Conservation (phyloP, 2,888 invertebrate genomes). For the Pachliopta kotzebuea region DNA sequence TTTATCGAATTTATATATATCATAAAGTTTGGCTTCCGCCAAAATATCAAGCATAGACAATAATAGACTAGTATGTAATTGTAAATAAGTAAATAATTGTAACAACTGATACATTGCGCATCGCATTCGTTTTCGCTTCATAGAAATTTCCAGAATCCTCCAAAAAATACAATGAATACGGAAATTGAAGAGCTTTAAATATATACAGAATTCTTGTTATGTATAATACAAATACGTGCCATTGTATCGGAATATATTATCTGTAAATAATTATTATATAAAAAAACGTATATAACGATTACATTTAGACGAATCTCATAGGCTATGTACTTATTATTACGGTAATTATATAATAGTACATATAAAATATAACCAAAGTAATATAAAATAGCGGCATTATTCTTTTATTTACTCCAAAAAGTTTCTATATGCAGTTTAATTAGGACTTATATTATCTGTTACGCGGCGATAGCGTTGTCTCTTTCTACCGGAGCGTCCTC, state of each 20-base stretch:
- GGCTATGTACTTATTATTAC: constrained; percentile 6
- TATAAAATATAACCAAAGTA: constrained; percentile 30
- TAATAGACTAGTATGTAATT: constrained; percentile 33
- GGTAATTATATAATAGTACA: not conserved
- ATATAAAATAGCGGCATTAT: not conserved
- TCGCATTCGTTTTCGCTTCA: not conserved
- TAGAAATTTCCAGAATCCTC: not conserved
- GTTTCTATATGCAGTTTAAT: not conserved
- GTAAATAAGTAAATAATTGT: constrained; percentile 27
- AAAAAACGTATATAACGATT: constrained; percentile 17
- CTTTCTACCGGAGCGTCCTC: no score
- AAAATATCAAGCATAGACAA: constrained; percentile 40
- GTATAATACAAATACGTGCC: constrained; percentile 41
- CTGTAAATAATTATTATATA: constrained; percentile 35
- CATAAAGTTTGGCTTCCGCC: constrained; percentile 27
- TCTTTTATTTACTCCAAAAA: not conserved
- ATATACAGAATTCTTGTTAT: not conserved
- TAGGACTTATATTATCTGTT: not conserved
- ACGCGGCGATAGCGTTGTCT: not conserved
- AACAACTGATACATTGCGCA: constrained; percentile 24
- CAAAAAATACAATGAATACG: no score
- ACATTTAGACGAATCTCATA: constrained; percentile 20
- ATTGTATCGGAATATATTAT: constrained; percentile 47
- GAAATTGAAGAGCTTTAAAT: not conserved
- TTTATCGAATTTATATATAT: constrained; percentile 25